Evolutionary conservation across 53 echinoderm and acorn worm species (phyloP).

Genomic region (Temnopleurus reevesii): DNA sequence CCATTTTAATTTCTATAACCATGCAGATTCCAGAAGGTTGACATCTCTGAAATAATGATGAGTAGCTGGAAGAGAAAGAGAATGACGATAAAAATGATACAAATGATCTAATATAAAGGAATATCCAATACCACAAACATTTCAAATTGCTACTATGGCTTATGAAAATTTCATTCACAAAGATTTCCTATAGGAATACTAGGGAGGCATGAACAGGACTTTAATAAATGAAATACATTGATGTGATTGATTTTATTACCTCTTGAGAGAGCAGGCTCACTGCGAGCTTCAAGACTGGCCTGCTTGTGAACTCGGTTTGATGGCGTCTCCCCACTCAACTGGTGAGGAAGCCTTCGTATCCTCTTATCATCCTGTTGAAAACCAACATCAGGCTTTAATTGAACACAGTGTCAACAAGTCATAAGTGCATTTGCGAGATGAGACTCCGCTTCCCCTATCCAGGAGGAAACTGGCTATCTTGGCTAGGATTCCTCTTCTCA

Average conservation of each 20-base stretch:
- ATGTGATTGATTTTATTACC: conserved; percentile 62
- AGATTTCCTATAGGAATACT: no score
- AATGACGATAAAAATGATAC: no score
- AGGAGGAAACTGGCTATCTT: not conserved
- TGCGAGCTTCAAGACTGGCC: conserved; percentile 84
- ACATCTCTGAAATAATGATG: no score
- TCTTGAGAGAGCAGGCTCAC: conserved; percentile 98
- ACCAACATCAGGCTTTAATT: not conserved
- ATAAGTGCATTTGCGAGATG: conserved; percentile 1
- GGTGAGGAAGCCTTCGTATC: conserved; percentile 87
- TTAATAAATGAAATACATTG: not conserved
- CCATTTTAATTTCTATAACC: no score
- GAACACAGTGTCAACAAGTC: conserved; percentile 18
- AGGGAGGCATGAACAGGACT: not conserved
- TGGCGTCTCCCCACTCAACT: conserved; percentile 87
- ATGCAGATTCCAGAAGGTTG: no score
- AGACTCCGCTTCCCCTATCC: not conserved
- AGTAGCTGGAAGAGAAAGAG: no score
- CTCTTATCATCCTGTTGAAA: conserved; percentile 52
- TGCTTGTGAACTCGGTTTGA: conserved; percentile 78
- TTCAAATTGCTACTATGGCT: no score
- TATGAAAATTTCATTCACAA: no score
- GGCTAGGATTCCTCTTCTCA: not conserved
- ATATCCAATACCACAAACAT: no score
- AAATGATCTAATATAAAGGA: no score